Base-by-base conservation (phyloP, 2,888 invertebrate genomes). In the Pegoplata infirma region DNA sequence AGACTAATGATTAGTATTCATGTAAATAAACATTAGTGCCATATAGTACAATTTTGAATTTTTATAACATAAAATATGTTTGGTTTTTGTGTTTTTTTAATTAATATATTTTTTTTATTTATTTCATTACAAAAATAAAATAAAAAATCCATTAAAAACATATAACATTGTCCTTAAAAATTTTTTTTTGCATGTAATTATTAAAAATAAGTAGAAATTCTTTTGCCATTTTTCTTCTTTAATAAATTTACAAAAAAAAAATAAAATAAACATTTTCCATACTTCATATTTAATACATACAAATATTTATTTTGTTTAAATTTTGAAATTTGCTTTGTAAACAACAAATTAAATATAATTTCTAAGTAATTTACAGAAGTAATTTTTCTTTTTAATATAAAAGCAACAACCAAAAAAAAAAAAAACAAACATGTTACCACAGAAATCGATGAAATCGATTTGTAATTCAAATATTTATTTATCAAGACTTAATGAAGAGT, bases 311-410 rank as follows among this genome's bases (percentile, higher is more conserved):
- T 47, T 72, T 53, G 4, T n/a, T 21, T 21, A 23, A 51, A 51
- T 63, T 25, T 55, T 3, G 19, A 25, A 56, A 36, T 16, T 64
- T 49, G 28, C 56, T 73, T 74, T 49, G 5, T 68, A 16, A 21
- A 46, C 44, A 17, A 77, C 55, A 46, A 32, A 47, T 56, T 51
- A 66, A 63, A 66, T 44, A 28, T 51, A 25, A 44, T 68, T 36
- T 56, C 32, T 74, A 81, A 81, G 82, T 82, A 84, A 86, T 85
- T 87, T 86, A 86, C 87, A 87, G 86, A 87, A 86, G 85, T 83
- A 83, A 83, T 85, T 85, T 83, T 84, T 80, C 67, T n/a, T 16
- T 63, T 68, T 23, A 51, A 56, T 58, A 71, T 32, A 58, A 74
- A 36, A 46, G 12, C 64, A 44, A 59, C 17, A 56, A 61, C n/a